Percentiles rank a stretch among this genome's conserved stretches.
phyloP scores from a whole-genome alignment of 1,140 invertebrate species.

The Ladona fulva region DNA sequence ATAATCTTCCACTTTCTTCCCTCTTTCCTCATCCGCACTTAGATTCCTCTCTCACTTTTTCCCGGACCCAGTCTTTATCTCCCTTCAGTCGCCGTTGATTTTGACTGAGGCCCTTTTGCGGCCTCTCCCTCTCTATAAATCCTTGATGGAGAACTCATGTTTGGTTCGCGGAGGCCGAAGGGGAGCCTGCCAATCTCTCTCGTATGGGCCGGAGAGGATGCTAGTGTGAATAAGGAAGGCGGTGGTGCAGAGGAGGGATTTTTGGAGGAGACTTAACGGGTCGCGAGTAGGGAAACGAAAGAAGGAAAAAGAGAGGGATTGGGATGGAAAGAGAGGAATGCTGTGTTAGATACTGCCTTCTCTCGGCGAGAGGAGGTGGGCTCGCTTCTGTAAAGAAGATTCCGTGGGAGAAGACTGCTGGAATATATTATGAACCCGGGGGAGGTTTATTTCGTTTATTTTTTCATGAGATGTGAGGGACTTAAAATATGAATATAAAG shows the following conservation, averaged over 20 bases:
- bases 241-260: too few species aligned
- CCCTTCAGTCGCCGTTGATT: constrained; percentile 1
- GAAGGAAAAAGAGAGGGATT: neutral
- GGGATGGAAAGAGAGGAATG: neutral
- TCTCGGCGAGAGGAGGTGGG: too few species aligned
- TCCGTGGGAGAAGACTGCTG: neutral
- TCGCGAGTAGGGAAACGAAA: neutral
- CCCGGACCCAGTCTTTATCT: neutral
- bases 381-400: neutral
- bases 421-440: neutral
- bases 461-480: neutral
- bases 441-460: neutral
- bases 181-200: neutral
- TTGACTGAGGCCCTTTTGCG: neutral
- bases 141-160: constrained; percentile 8
- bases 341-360: neutral
- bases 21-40: neutral
- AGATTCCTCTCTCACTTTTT: neutral
- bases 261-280: too few species aligned
- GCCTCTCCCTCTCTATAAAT: neutral
- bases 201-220: too few species aligned
- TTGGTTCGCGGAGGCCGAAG: neutral
- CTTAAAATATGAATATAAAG: neutral
- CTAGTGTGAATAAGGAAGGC: neutral
- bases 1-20: neutral